Evolutionary conservation across 2,888 invertebrate species (phyloP), one percentile per base, ranked within the genome.

Genomic region (Diarsia brunnea): DNA sequence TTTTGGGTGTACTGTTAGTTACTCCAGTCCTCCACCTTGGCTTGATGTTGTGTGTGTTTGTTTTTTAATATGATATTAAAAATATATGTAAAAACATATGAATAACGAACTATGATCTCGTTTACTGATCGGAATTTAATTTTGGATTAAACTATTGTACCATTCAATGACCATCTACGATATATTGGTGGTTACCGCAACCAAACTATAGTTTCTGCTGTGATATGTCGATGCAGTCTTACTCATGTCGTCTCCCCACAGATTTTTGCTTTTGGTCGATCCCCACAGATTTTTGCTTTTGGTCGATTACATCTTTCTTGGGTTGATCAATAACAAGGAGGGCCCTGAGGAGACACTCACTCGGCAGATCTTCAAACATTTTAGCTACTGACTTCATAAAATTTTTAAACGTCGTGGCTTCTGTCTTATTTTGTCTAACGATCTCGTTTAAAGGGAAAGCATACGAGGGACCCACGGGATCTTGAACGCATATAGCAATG

Each of bases 311-410:
- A 24, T 12, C 16, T 38, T 19, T 31, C 3, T 58, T 31, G 16
- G 58, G 31, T n/a, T 60, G 38, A 47, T 19, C 60, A n/a, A 4
- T 16, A 4, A 0, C 45, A 2, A 79, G 61, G 27, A 74, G 64
- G 43, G 68, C 73, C 12, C 58, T 60, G 4, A 84, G 63, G 24
- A 83, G 51, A 1, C 31, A 4, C n/a, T 81, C 70, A 31, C 66
- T 55, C 0, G 77, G 71, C 24, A 77, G 38, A 4, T 66, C 43
- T n/a, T 76, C 4, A 53, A 70, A 81, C 65, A 53, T 51, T 61
- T 45, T 69, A 0, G 82, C 70, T 10, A 47, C 67, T 19, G 58
- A 55, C 27, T 71, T 81, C 16, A 81, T 1, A 10, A 68, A 60
- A 43, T 60, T 27, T 38, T 55, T 70, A 7, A 81, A 71, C 27